Base-by-base conservation (phyloP, 2,797 vertebrate genomes). In the Botia kubotai region DNA sequence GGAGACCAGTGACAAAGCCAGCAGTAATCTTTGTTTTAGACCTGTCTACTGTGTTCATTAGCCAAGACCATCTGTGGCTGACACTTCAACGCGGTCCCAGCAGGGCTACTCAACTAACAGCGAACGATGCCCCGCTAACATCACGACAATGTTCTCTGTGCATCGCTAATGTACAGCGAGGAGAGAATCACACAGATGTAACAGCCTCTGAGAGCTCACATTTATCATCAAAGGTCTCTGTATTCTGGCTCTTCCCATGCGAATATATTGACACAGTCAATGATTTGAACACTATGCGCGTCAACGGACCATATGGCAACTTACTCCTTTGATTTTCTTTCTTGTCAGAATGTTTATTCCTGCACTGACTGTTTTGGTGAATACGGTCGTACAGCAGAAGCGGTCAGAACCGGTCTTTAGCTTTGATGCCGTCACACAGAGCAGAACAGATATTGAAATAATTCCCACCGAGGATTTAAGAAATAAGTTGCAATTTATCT, bases 51-150 rank as follows among this genome's bases (percentile, higher is more conserved):
- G 89, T 92, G 91, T 92, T 94, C 92, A 93, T 94, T 95, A 94
- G 91, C 88, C 82, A 86, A 88, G 90, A 89, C 92, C 92, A 94
- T 95, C 93, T 94, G 92, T 91, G 90, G 89, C 88, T 88, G 92
- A 86, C 87, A 86, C 89, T 90, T 91, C 86, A 86, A 84, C 82
- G 84, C 87, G 85, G 87, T 91, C 88, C 87, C 88, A 87, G 77
- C 81, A 86, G 90, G 88, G 91, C 87, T 86, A 86, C 91, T 91
- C 88, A 84, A 90, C 88, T 92, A 87, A 63, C 83, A 90, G 90
- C 89, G 89, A 90, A 85, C 86, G 83, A 84, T 87, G 83, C 46
- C 88, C 82, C 55, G 48, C 75, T 52, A 36, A 62, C 65, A 48
- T 68, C 77, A 77, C 62, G 48, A 81, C 81, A 84, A 60, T 63